These are phyloP conservation scores for Clanis bilineata DNA, from an alignment of 2,888 invertebrate genomes.

Conservation along the genomic window DNA sequence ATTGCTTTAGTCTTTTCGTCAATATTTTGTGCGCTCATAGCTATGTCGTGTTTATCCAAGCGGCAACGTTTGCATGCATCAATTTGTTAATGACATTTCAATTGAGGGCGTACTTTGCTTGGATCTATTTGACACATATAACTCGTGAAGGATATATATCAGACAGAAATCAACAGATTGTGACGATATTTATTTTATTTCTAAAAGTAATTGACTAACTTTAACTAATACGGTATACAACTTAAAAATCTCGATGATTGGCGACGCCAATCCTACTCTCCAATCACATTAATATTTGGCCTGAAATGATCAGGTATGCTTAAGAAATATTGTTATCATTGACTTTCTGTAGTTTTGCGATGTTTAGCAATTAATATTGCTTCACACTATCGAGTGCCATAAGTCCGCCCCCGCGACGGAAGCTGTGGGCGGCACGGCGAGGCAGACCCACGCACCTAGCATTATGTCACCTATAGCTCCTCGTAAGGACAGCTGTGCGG, in stretches of 20 bases:
- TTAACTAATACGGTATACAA: too few relatives aligned
- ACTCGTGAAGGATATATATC: not conserved
- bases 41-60: not conserved
- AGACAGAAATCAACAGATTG: not conserved
- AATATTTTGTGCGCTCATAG: not conserved
- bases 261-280: too few relatives aligned
- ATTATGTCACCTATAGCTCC: conserved; percentile 73
- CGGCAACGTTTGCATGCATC: not conserved
- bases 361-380: conserved; percentile 37
- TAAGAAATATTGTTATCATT: not conserved
- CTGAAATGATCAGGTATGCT: too few relatives aligned
- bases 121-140: not conserved
- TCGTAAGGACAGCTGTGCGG: conserved; percentile 65
- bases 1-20: not conserved
- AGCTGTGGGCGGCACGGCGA: conserved; percentile 70
- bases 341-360: not conserved
- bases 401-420: conserved; percentile 72
- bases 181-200: not conserved
- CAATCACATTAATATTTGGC: too few relatives aligned
- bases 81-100: not conserved
- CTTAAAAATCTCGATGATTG: too few relatives aligned
- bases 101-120: not conserved
- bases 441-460: conserved; percentile 63
- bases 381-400: conserved; percentile 65
- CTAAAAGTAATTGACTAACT: too few relatives aligned